These are phyloP conservation scores for Agraylea sexmaculata DNA, from an alignment of 1,140 invertebrate species.

Conservation along the genomic window DNA sequence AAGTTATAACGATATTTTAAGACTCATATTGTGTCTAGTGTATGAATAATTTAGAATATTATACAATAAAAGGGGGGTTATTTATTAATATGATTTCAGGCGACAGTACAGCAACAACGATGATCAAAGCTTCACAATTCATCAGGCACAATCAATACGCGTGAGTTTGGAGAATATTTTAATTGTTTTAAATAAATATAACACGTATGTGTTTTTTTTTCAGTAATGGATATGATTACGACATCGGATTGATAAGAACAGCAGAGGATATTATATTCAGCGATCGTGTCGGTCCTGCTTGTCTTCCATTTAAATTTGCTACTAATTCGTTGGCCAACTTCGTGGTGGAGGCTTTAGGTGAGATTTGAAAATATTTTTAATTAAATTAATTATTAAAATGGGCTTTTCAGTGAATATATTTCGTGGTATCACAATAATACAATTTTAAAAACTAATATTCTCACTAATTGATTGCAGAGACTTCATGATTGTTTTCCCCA, in stretches of 20 bases:
- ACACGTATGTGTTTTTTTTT: slow-evolving; percentile 2
- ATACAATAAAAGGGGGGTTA: no score
- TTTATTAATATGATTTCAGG: slow-evolving; percentile 27
- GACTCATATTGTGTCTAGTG: no score
- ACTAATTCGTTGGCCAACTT: slow-evolving; percentile 33
- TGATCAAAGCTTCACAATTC: slow-evolving; percentile 24
- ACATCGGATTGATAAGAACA: slow-evolving; percentile 49
- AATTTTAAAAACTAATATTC: no score
- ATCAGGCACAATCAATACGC: slow-evolving; percentile 32
- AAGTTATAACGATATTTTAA: no score
- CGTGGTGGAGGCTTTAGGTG: slow-evolving; percentile 43
- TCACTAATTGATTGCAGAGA: no score
- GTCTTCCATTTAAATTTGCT: slow-evolving; percentile 48
- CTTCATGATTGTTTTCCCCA: no score
- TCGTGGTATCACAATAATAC: no score
- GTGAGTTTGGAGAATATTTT: slow-evolving; percentile 8
- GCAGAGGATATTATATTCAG: slow-evolving; percentile 38
- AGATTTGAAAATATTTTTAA: no score
- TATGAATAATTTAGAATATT: no score
- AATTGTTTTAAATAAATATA: no score
- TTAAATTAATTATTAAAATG: no score
- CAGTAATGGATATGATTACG: slow-evolving; percentile 36
- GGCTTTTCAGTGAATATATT: no score
- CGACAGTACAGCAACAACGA: slow-evolving; percentile 28
- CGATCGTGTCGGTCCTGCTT: slow-evolving; percentile 46